phyloP scores from a whole-genome alignment of 2,113 vertebrate species.

The Eptesicus fuscus region DNA sequence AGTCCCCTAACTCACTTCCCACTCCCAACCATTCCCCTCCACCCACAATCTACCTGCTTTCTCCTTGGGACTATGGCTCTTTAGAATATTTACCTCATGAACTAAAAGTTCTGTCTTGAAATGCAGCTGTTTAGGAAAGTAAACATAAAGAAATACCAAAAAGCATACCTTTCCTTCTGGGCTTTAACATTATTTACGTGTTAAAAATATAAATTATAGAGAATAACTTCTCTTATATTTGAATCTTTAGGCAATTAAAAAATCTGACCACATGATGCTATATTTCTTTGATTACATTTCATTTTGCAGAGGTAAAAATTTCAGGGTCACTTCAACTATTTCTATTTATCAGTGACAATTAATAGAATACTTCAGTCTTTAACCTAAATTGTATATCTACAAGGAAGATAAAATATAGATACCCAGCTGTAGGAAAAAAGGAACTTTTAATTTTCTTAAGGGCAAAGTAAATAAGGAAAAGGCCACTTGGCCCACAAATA shows the following conservation, averaged over 20 bases:
- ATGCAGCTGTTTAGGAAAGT: neutral
- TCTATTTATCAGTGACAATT: neutral
- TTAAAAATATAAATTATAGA: neutral
- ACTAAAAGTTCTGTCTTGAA: neutral
- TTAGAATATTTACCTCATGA: neutral
- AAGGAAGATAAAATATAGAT: neutral
- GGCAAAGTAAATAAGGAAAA: neutral
- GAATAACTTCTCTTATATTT: neutral
- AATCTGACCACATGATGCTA: neutral
- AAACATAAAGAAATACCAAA: neutral
- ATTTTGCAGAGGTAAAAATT: neutral
- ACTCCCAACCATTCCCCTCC: neutral
- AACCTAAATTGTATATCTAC: neutral
- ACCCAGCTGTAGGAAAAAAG: neutral
- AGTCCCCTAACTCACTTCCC: neutral
- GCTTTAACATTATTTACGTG: neutral
- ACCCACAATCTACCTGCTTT: neutral
- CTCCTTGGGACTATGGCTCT: neutral
- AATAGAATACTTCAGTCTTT: neutral
- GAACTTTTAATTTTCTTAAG: neutral
- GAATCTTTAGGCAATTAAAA: neutral
- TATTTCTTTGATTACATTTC: constrained; percentile 4
- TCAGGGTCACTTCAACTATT: neutral
- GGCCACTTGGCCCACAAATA: neutral
- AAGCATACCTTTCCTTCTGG: neutral